A percentile compares a stretch with the other conserved stretches of the same genome.
phyloP scores from a whole-genome alignment of 2,888 invertebrate species.

The Tuberolachnus salignus region DNA sequence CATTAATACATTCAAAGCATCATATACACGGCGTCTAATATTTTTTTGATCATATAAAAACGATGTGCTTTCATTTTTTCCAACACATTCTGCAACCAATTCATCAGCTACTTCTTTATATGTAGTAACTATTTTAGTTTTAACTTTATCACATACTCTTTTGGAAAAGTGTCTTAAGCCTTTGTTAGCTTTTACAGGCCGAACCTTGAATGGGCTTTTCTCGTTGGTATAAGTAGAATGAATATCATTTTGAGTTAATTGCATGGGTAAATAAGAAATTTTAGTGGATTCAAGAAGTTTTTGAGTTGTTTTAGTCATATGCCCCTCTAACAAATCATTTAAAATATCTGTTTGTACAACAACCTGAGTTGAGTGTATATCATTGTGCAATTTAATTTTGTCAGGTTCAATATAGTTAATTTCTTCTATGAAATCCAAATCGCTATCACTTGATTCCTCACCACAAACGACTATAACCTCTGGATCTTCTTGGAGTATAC shows the following conservation, averaged over 20 bases:
- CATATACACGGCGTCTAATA: constrained; percentile 52
- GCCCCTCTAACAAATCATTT: constrained; percentile 46
- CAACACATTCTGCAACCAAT: constrained; percentile 50
- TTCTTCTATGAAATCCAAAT: constrained; percentile 34
- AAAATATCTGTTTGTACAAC: constrained; percentile 46
- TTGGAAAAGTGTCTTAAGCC: constrained; percentile 54
- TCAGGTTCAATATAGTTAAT: background rate
- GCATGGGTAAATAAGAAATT: constrained; percentile 51
- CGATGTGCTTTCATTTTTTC: constrained; percentile 32
- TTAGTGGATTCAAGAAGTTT: constrained; percentile 49
- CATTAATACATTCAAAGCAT: constrained; percentile 55
- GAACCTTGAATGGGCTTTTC: constrained; percentile 45
- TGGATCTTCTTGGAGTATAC: constrained; percentile 32
- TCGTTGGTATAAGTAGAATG: constrained; percentile 32
- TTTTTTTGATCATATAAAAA: constrained; percentile 56
- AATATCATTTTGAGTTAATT: constrained; percentile 42
- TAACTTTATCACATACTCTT: constrained; percentile 54
- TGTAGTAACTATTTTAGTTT: constrained; percentile 50
- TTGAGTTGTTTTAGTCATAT: constrained; percentile 49
- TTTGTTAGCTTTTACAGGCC: constrained; percentile 52
- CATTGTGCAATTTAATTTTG: constrained; percentile 35
- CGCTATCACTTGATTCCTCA: constrained; percentile 48
- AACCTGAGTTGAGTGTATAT: constrained; percentile 33
- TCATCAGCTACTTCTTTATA: constrained; percentile 56
- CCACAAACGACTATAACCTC: constrained; percentile 42